These are phyloP conservation scores for Leptura quadrifasciata DNA, from an alignment of 2,888 invertebrate species.

Conservation along the genomic window DNA sequence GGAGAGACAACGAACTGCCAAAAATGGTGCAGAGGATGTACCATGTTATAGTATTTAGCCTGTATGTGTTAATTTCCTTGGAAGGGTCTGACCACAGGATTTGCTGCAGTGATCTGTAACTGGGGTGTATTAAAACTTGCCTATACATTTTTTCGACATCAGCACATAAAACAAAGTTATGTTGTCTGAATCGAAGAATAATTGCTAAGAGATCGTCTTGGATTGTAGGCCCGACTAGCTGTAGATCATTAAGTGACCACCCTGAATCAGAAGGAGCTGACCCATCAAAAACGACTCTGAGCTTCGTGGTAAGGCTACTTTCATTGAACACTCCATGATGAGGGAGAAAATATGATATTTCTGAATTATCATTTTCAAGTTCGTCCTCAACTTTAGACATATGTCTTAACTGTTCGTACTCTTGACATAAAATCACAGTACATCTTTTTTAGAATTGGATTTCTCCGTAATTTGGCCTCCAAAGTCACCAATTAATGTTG, in stretches of 20 bases:
- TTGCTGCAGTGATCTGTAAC: not conserved
- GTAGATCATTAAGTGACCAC: too few relatives aligned
- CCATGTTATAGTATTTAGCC: not conserved
- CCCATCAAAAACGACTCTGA: too few relatives aligned
- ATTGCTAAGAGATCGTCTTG: constrained; percentile 49
- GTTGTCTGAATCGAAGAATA: too few relatives aligned
- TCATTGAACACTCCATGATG: constrained; percentile 42
- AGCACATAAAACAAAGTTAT: too few relatives aligned
- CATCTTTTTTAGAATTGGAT: constrained; percentile 31
- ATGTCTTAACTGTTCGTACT: constrained; percentile 46
- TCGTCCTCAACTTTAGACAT: too few relatives aligned
- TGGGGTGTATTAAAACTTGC: not conserved
- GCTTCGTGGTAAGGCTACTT: constrained; percentile 40
- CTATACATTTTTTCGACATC: too few relatives aligned
- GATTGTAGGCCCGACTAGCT: constrained; percentile 42
- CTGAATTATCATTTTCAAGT: too few relatives aligned
- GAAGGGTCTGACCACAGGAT: not conserved
- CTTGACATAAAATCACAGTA: constrained; percentile 51
- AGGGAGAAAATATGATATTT: constrained; percentile 5
- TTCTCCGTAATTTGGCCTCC: constrained; percentile 43
- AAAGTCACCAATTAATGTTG: constrained; percentile 45
- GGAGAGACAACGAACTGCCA: too few relatives aligned
- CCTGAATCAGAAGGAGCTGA: too few relatives aligned
- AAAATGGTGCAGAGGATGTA: too few relatives aligned
- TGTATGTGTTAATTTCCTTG: not conserved